Evolutionary conservation across 2,888 invertebrate species (phyloP).

Genomic region (Xestia sexstrigata): DNA sequence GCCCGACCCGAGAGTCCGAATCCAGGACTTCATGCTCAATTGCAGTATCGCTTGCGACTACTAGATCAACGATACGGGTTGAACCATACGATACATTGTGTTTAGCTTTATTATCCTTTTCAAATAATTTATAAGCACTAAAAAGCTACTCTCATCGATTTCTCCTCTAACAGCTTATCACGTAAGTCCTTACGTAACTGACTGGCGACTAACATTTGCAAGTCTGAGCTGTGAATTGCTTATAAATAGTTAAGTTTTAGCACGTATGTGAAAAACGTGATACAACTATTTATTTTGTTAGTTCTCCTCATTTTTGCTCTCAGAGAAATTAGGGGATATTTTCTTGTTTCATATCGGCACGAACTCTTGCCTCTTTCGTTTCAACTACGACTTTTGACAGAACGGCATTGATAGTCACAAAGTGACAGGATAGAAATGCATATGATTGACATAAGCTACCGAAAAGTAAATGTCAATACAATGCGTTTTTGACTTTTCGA

Average conservation of each 20-base stretch:
- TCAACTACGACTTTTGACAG: neutral
- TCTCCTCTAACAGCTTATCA: slow-evolving; percentile 42
- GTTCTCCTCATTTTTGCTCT: neutral
- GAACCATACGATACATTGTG: neutral
- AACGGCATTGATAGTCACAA: neutral
- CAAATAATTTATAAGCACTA: slow-evolving; percentile 18
- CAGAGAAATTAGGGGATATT: no score
- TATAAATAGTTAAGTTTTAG: slow-evolving; percentile 37
- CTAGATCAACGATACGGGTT: neutral
- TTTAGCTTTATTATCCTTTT: neutral
- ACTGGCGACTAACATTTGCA: slow-evolving; percentile 35
- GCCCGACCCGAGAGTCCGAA: neutral
- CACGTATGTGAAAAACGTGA: slow-evolving; percentile 36
- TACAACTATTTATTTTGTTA: slow-evolving; percentile 21
- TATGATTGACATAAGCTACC: neutral
- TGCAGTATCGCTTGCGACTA: neutral
- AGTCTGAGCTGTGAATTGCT: slow-evolving; percentile 38
- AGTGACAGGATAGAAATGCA: no score
- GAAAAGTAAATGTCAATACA: neutral
- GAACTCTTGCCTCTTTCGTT: neutral
- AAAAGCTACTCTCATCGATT: slow-evolving; percentile 39
- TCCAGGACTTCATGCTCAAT: neutral
- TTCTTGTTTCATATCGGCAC: no score
- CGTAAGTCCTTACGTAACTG: slow-evolving; percentile 43
- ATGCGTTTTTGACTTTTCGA: neutral